Evolutionary conservation across 2,888 invertebrate species (phyloP), one percentile per base, ranked within the genome.

Genomic region (Lithophane ornitopus): DNA sequence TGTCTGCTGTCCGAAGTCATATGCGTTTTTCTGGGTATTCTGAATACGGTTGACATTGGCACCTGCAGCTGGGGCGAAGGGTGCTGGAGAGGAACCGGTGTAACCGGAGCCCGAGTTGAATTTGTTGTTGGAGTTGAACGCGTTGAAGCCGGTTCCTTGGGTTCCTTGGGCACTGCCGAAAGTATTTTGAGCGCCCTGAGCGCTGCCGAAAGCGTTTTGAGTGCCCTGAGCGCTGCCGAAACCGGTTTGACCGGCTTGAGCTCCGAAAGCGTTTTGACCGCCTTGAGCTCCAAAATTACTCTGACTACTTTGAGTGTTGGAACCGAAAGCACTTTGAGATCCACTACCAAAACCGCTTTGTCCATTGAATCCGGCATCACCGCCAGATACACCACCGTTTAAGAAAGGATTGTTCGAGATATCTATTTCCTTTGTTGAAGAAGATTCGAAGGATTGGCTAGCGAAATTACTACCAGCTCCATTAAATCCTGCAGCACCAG

Each of bases 11-110:
- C 90, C 90, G 56, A 90, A 95, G 76, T 95, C 94, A 49, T 92
- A 94, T 41, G 93, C 94, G 3, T 85, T 86, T 73, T 95, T 95
- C 85, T 95, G 95, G 0, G 87, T 79, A 68, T 91, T 95, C 82
- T 95, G 95, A 28, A 95, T 94, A 4, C 93, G 76, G 68, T 96
- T 96, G 0, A 95, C 90, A 73, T 94, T 95, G 0, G 94, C 88
- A 0, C 95, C 95, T 63, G 88, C 89, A 0, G 93, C 88, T 0
- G 93, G 91, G 0, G 93, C 89, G 90, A 96, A 96, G 0, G 96
- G 95, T 0, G 92, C 90, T 0, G 96, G 96, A 0, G 96, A 94
- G 0, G 96, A 95, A 0, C 96, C 96, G 0, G 91, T 90, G 87
- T 92, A 96, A 1, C 95, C 94, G 2, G 88, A 85, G 0, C 87